These are phyloP conservation scores for Natator depressus DNA, from an alignment of 2,113 vertebrate genomes.

Conservation along the genomic window DNA sequence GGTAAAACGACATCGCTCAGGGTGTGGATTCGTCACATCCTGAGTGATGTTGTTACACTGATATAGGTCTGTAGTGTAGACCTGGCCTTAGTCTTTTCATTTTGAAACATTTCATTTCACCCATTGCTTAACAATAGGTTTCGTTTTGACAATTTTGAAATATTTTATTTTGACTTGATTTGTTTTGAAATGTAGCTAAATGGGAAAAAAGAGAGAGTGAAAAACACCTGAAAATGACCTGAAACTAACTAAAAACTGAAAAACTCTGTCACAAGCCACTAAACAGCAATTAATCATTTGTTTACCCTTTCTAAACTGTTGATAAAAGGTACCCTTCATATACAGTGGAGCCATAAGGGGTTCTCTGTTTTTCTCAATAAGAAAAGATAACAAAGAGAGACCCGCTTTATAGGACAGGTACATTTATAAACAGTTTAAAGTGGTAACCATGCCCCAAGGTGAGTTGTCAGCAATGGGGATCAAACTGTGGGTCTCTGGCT, in stretches of 20 bases:
- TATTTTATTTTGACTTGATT: neutral
- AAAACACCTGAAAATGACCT: neutral
- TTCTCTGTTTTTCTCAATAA: neutral
- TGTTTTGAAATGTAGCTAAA: neutral
- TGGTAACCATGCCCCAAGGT: neutral
- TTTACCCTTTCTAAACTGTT: neutral
- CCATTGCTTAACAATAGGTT: too few relatives aligned
- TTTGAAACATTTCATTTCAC: too few relatives aligned
- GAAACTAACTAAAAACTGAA: neutral
- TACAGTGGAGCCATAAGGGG: neutral
- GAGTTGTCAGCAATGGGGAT: neutral
- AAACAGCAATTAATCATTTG: neutral
- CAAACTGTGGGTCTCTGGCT: neutral
- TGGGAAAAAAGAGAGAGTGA: neutral
- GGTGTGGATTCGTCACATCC: too few relatives aligned
- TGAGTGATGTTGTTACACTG: too few relatives aligned
- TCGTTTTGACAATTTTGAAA: neutral
- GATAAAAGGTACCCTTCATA: neutral
- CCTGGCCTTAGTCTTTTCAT: too few relatives aligned
- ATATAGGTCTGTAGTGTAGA: too few relatives aligned
- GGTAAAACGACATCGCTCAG: too few relatives aligned
- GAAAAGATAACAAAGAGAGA: neutral
- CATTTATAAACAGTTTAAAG: neutral
- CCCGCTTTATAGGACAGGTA: neutral
- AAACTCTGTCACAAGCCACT: neutral